Evolutionary conservation across 1,140 invertebrate genomes (phyloP), one percentile per base, ranked within the genome.

Genomic region (Sinonovacula constricta): DNA sequence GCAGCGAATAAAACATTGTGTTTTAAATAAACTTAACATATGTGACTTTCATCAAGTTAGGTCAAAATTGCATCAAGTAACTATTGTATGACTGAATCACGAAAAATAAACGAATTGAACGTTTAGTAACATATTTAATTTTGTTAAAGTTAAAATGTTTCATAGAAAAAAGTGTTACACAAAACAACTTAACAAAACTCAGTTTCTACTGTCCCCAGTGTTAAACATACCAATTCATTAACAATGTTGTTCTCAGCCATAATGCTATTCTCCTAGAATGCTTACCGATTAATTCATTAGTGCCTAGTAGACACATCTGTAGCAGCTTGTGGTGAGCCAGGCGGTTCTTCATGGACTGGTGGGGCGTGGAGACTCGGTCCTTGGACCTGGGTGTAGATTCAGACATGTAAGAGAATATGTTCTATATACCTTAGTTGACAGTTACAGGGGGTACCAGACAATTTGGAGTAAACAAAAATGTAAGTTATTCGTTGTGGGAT

Each of bases 301-400:
- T 28, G 12, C 75, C 75, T 10, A 78, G 36, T 22, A 78, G 39
- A 49, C 75, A 78, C 75, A 78, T 69, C 57, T 78, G 75, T 53
- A 78, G 1, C 0, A 70, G 28, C 33, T 69, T 69, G 30, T 68
- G 75, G 31, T 78, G 75, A 4, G 54, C 24, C 45, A 60, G 60
- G n/a, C 62, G 67, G 28, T 54, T 36, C 51, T 63, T 68, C 75
- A 78, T 30, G n/a, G 53, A 39, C 59, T 78, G 63, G 26, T 69
- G 66, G 14, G 75, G 75, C 7, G 39, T 45, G 7, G 7, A 7
- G 7, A 18, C 18, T 18, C 18, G 39, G 39, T 45, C 7, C 18
- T 18, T 45, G 39, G 39, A 45, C 39, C 39, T 45, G 18, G 7
- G n/a, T n/a, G n/a, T n/a, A n/a, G n/a, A n/a, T n/a, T n/a, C n/a